Evolutionary conservation across 1,140 invertebrate species (phyloP).

Genomic region (Meloidogyne hapla): DNA sequence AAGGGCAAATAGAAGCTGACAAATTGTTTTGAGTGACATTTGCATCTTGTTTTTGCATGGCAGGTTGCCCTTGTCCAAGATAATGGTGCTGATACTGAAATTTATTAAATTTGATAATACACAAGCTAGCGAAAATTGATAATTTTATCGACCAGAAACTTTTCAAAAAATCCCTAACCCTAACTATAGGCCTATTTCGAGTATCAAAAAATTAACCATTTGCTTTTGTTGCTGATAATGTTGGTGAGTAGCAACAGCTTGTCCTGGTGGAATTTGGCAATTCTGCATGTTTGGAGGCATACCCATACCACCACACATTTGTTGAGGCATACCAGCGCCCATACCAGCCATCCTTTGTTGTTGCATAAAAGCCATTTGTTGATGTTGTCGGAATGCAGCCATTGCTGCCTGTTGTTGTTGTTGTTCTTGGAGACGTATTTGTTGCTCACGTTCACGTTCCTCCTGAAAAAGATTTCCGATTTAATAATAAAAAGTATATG

Average conservation of each 20-base stretch:
- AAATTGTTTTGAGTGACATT: background rate
- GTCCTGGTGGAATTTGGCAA: background rate
- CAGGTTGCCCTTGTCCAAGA: background rate
- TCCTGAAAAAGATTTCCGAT: background rate
- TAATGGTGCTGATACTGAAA: slow-evolving; percentile 25
- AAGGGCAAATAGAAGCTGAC: slow-evolving; percentile 10
- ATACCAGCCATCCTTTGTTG: slow-evolving; percentile 22
- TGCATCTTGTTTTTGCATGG: slow-evolving; percentile 12
- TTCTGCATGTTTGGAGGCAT: background rate
- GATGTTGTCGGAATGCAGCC: slow-evolving; percentile 26
- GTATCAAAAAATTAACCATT: background rate
- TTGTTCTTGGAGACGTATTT: slow-evolving; percentile 26
- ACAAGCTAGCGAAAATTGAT: too few relatives aligned
- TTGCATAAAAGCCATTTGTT: slow-evolving; percentile 13
- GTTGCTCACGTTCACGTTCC: slow-evolving; percentile 26
- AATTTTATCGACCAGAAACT: too few relatives aligned
- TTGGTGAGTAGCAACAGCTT: slow-evolving; percentile 1
- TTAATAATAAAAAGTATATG: background rate
- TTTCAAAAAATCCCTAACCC: too few relatives aligned
- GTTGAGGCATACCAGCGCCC: background rate
- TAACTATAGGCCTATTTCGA: too few relatives aligned
- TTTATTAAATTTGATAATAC: too few relatives aligned
- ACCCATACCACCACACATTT: slow-evolving; percentile 12
- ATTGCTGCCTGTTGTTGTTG: slow-evolving; percentile 21
- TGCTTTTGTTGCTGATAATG: slow-evolving; percentile 23